These are phyloP conservation scores for Sympetrum striolatum DNA, from an alignment of 2,888 invertebrate genomes.

Conservation along the genomic window DNA sequence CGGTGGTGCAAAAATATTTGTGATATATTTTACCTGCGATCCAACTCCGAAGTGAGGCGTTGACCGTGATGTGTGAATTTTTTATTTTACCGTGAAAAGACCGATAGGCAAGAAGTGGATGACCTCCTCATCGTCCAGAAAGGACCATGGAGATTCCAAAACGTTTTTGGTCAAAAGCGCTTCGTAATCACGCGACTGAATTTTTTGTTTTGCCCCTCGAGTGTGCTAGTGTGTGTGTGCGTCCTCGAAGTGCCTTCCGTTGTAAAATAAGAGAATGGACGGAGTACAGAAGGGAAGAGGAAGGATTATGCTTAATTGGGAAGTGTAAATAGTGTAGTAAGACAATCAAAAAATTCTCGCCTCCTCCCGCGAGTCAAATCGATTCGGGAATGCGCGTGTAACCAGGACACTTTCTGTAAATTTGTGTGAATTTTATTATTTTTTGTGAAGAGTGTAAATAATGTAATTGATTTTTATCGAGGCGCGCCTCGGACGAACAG, in stretches of 20 bases:
- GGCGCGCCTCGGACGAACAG: neutral
- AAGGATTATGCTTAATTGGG: neutral
- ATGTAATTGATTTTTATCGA: constrained; percentile 5
- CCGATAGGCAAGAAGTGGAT: neutral
- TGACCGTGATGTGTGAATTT: neutral
- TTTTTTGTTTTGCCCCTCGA: constrained; percentile 5
- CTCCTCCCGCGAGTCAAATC: neutral
- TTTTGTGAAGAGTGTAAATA: constrained; percentile 28
- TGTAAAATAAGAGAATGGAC: constrained; percentile 4
- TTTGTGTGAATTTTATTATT: constrained; percentile 32
- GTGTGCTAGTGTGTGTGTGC: neutral
- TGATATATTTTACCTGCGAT: constrained; percentile 6
- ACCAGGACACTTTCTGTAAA: neutral
- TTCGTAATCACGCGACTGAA: neutral
- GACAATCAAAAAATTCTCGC: neutral
- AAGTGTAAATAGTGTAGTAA: constrained; percentile 22
- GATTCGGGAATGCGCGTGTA: neutral
- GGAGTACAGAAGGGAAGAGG: neutral
- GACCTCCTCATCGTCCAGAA: neutral
- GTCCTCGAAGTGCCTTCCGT: neutral
- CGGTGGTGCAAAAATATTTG: constrained; percentile 40
- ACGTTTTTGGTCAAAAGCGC: neutral
- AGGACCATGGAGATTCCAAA: neutral
- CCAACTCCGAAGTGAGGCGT: neutral
- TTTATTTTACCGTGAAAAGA: neutral